phyloP scores from a whole-genome alignment of 2,113 vertebrate species.

The Pseudopodoces humilis region DNA sequence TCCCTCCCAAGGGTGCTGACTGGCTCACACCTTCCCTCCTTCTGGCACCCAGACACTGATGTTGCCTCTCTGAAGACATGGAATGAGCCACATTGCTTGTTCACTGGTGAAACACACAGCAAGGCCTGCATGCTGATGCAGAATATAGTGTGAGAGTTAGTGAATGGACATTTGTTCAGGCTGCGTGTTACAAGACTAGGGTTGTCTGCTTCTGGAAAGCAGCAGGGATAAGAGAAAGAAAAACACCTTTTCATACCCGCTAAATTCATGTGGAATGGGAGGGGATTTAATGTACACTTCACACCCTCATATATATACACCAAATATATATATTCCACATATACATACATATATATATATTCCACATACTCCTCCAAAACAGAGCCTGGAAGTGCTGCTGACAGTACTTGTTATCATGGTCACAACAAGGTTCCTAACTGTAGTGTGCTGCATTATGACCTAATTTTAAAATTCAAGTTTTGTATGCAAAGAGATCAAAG shows the following conservation, averaged over 20 bases:
- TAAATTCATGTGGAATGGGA: background rate
- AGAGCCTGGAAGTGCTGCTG: background rate
- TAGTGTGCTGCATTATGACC: background rate
- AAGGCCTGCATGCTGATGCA: background rate
- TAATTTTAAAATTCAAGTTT: background rate
- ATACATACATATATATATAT: background rate
- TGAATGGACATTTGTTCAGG: fast-evolving
- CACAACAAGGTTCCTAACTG: background rate
- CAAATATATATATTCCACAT: background rate
- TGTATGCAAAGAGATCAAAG: background rate
- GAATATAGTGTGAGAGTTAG: fast-evolving
- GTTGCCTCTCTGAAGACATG: fast-evolving
- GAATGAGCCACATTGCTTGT: background rate
- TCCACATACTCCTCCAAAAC: background rate
- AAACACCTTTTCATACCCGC: background rate
- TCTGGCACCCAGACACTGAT: fast-evolving
- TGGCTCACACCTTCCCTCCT: background rate
- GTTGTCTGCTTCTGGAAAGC: background rate
- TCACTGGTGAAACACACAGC: background rate
- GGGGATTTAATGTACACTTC: background rate
- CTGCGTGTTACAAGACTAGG: fast-evolving
- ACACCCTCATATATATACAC: background rate
- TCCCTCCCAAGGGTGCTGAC: constrained; percentile 26
- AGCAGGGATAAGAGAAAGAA: background rate
- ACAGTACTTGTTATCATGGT: background rate